phyloP scores from a whole-genome alignment of 2,113 vertebrate genomes.

The Lepidothrix coronata region DNA sequence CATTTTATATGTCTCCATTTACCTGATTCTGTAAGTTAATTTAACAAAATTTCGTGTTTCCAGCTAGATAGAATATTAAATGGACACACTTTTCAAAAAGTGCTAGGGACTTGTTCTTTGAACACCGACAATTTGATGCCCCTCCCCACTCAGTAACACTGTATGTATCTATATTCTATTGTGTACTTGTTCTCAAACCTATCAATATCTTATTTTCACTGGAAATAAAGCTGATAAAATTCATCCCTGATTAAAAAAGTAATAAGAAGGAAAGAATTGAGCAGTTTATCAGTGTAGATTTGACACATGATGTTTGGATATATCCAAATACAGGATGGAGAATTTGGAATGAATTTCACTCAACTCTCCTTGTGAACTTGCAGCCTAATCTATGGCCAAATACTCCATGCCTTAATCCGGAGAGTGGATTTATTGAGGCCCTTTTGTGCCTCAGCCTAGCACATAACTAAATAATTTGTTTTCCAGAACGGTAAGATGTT shows the following conservation, averaged over 20 bases:
- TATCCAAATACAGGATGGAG: not conserved
- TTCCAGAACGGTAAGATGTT: not conserved
- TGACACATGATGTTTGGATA: not conserved
- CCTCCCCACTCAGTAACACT: rapidly evolving
- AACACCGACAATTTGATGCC: not conserved
- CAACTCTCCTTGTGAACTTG: not conserved
- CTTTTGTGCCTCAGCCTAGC: not conserved
- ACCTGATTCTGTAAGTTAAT: not conserved
- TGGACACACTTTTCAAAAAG: not conserved
- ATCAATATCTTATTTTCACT: not conserved
- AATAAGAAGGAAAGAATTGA: not conserved
- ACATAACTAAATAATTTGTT: not conserved
- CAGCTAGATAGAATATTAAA: not conserved
- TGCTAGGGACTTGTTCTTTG: rapidly evolving
- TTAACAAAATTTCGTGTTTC: not conserved
- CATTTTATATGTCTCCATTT: not conserved
- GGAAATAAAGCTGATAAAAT: not conserved
- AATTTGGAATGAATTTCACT: not conserved
- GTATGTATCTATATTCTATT: not conserved
- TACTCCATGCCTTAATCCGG: not conserved
- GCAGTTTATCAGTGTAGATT: not conserved
- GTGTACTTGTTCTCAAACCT: not conserved
- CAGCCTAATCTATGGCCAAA: not conserved
- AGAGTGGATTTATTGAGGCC: not conserved
- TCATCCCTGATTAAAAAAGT: not conserved